Conservation (phyloP, 2,888 invertebrate species). For the Conchocele bisecta region DNA sequence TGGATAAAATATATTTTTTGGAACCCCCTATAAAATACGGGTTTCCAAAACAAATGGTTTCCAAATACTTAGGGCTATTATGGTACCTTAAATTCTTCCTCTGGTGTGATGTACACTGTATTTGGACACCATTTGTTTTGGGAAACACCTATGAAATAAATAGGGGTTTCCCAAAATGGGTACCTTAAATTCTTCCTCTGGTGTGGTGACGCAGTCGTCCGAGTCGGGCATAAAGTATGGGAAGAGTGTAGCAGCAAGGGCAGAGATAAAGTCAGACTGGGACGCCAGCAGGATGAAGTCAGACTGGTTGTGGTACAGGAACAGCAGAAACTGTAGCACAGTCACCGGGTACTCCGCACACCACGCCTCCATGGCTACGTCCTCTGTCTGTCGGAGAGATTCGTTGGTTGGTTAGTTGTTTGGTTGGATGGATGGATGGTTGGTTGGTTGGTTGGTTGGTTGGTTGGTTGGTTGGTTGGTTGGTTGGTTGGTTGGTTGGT, state of each 20-base stretch:
- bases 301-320: slow-evolving; percentile 96
- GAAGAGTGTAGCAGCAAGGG: slow-evolving; percentile 93
- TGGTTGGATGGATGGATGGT: too few species aligned
- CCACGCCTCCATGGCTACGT: too few species aligned
- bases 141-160: too few species aligned
- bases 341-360: slow-evolving; percentile 84
- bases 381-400: too few species aligned
- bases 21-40: too few species aligned
- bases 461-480: too few species aligned
- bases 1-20: background rate
- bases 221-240: slow-evolving; percentile 82
- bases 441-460: too few species aligned
- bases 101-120: background rate
- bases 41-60: too few species aligned
- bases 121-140: too few species aligned
- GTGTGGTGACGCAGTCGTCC: slow-evolving; percentile 81
- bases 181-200: slow-evolving; percentile 83
- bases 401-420: too few species aligned
- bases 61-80: too few species aligned
- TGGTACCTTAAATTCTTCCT: background rate
- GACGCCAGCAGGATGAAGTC: slow-evolving; percentile 96
- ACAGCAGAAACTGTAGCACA: slow-evolving; percentile 91
- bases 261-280: slow-evolving; percentile 94
- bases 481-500: too few species aligned
- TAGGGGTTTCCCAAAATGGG: background rate